Evolutionary conservation across 2,888 invertebrate genomes (phyloP), one percentile per base, ranked within the genome.

Genomic region (Thyatira batis): DNA sequence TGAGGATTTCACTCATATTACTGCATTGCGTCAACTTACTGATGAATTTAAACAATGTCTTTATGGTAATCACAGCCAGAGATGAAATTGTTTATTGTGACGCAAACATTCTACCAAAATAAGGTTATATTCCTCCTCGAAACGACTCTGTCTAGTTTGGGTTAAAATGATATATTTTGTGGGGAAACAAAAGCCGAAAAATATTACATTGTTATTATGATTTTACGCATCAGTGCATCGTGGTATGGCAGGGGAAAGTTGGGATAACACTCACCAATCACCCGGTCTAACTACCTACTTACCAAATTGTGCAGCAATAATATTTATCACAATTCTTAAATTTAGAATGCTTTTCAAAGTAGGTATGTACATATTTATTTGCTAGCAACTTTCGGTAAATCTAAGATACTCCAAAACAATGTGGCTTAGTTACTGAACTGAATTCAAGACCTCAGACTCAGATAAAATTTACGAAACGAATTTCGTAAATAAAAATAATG

Each of bases 21-120:
- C 53, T 51, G 61, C 59, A 62, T 51, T 62, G 61, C 61, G 59
- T 51, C 58, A 51, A 21, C 51, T 49, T 52, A 52, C 54, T 53
- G 53, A 53, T 53, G 51, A 55, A 25, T 27, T 27, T 27, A 20
- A 48, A 45, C 45, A 39, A 39, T 17, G 5, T 0, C 21, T 45
- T 51, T 21, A 51, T 45, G 28, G 13, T 45, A 45, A 44, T 45
- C 21, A 20, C 28, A 28, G 20, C 17, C 27, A n/a, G 1, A 27
- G 10, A 51, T 13, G n/a, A 4, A 33, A 33, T 13, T 33, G 33
- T 13, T 33, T 11, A 30, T 11, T 30, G 9, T 11, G n/a, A 30
- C 13, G 33, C 33, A 23, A 6, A 6, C 33, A n/a, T 13, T 30
- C 11, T 30, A 30, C 28, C 10, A 30, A 23, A 30, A 30, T 30